Conservation (phyloP, 2,888 invertebrate genomes). For the Choreutis nemorana region DNA sequence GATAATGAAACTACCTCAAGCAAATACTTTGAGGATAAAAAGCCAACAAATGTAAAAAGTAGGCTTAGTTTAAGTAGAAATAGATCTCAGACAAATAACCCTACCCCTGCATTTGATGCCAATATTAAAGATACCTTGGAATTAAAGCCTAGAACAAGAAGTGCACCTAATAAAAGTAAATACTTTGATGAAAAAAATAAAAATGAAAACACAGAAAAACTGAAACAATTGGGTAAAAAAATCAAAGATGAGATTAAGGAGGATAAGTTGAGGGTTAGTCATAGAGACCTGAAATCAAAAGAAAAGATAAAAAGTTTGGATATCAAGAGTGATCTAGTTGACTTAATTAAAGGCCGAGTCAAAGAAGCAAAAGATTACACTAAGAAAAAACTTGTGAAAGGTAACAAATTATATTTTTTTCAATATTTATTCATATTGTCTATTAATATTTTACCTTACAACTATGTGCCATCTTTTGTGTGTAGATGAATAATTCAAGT, state of each 20-base stretch:
- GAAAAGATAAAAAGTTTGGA: too few species aligned
- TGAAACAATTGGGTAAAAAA: constrained; percentile 17
- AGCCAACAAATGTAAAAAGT: constrained; percentile 5
- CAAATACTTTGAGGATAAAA: constrained; percentile 28
- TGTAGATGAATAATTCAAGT: constrained; percentile 1
- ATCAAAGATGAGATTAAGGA: constrained; percentile 21
- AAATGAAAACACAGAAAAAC: constrained; percentile 14
- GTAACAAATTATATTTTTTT: constrained; percentile 15
- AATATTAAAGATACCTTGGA: constrained; percentile 5
- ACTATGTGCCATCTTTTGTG: too few species aligned
- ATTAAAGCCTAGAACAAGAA: constrained; percentile 28
- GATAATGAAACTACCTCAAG: constrained; percentile 27
- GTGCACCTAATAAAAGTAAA: constrained; percentile 40
- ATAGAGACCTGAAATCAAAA: constrained; percentile 34
- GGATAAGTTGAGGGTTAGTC: constrained; percentile 40
- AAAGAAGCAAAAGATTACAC: constrained; percentile 44
- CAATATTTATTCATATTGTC: constrained; percentile 5
- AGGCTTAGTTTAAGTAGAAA: constrained; percentile 17
- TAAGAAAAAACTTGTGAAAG: constrained; percentile 37
- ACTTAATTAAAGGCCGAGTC: constrained; percentile 58
- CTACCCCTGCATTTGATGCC: constrained; percentile 8
- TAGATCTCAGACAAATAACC: constrained; percentile 21
- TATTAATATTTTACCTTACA: too few species aligned
- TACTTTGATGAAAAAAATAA: constrained; percentile 27
- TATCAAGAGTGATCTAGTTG: constrained; percentile 57